Percentiles rank a stretch among this genome's conserved stretches.
Conservation (phyloP, 92 coral and sea anemone species). For the Anthopleura xanthogrammica region DNA sequence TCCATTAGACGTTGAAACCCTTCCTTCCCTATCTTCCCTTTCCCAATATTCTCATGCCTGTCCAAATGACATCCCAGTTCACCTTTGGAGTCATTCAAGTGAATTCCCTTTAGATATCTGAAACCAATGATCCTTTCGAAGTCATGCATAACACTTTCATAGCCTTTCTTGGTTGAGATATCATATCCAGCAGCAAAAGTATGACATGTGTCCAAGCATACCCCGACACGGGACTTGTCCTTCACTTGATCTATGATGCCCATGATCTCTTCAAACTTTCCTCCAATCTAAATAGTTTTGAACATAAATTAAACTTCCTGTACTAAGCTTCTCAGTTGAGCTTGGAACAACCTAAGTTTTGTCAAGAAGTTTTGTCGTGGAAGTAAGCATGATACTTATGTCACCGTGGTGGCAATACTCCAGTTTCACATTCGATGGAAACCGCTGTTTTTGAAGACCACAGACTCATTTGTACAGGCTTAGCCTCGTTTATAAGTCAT, state of each 20-base stretch:
- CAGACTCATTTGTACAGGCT: too few relatives aligned
- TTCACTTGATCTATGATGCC: constrained; percentile 82
- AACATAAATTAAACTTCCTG: too few relatives aligned
- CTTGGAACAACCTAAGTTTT: too few relatives aligned
- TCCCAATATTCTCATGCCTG: constrained; percentile 93
- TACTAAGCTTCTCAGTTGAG: too few relatives aligned
- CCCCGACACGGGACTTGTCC: constrained; percentile 87
- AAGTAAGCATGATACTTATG: too few relatives aligned
- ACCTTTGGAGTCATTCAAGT: constrained; percentile 91
- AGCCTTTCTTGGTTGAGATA: constrained; percentile 70
- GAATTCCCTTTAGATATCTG: constrained; percentile 75
- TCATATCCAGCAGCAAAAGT: constrained; percentile 95
- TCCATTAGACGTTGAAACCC: constrained; percentile 78
- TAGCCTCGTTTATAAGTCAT: too few relatives aligned
- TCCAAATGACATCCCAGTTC: constrained; percentile 91
- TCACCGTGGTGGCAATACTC: too few relatives aligned
- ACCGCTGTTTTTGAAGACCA: too few relatives aligned
- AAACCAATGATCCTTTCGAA: constrained; percentile 73
- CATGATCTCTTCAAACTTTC: constrained; percentile 86
- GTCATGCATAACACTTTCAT: constrained; percentile 64
- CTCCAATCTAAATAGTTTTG: constrained; percentile 67
- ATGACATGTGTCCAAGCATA: constrained; percentile 93
- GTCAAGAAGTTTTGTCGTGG: too few relatives aligned
- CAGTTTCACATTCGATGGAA: too few relatives aligned
- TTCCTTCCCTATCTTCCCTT: constrained; percentile 76